These are phyloP conservation scores for Unio pictorum DNA, from an alignment of 2,888 invertebrate species.

Conservation along the genomic window DNA sequence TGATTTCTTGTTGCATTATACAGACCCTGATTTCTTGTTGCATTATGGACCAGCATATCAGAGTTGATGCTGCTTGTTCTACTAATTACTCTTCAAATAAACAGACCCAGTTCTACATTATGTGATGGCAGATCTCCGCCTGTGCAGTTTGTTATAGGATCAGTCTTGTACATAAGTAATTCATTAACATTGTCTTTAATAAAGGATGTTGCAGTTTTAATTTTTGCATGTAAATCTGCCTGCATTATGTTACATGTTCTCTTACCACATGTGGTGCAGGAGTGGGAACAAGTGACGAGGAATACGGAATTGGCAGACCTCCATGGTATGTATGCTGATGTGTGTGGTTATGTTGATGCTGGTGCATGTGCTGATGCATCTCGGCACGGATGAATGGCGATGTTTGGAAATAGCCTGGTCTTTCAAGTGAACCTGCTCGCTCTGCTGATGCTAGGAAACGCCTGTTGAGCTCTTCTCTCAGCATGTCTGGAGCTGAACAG, in stretches of 20 bases:
- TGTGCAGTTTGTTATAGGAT: too few species aligned
- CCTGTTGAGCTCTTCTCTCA: slow-evolving; percentile 60
- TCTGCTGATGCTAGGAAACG: slow-evolving; percentile 54
- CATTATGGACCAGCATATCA: too few species aligned
- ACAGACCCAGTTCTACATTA: too few species aligned
- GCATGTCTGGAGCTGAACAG: slow-evolving; percentile 53
- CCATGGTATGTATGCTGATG: slow-evolving; percentile 52
- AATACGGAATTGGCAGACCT: slow-evolving; percentile 28
- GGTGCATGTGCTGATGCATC: slow-evolving; percentile 52
- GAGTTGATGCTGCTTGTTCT: too few species aligned
- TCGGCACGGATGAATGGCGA: slow-evolving; percentile 42
- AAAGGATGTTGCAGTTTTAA: too few species aligned
- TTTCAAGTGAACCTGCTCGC: slow-evolving; percentile 21
- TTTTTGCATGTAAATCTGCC: too few species aligned
- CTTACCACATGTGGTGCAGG: slow-evolving; percentile 53
- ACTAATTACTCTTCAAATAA: too few species aligned
- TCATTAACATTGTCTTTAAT: too few species aligned
- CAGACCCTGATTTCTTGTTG: too few species aligned
- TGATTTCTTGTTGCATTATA: too few species aligned
- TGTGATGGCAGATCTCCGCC: too few species aligned
- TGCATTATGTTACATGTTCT: background rate
- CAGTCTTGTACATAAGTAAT: too few species aligned
- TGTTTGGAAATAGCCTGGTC: slow-evolving; percentile 6
- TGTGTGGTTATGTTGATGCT: slow-evolving; percentile 57
- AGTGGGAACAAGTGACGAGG: slow-evolving; percentile 45